These are phyloP conservation scores for Melinaea marsaeus DNA, from an alignment of 2,888 invertebrate species.

Conservation along the genomic window DNA sequence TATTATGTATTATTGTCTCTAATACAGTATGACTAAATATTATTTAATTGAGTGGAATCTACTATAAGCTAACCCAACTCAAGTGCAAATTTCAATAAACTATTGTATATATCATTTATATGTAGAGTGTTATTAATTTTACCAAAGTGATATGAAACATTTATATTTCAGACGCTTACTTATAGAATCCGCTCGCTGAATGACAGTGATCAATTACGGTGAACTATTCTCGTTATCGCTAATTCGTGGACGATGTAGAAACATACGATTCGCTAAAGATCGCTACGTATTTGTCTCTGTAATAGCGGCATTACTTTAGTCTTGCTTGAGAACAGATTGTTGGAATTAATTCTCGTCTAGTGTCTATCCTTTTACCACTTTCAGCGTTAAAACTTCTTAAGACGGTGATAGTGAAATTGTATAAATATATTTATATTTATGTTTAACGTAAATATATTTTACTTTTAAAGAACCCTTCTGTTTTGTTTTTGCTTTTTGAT, in stretches of 20 bases:
- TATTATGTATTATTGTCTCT: too few species aligned
- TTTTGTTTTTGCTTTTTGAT: too few species aligned
- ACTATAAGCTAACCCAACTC: too few species aligned
- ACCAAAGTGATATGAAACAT: too few species aligned
- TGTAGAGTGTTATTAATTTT: too few species aligned
- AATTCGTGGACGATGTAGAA: slow-evolving; percentile 48
- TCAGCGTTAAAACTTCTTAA: neutral
- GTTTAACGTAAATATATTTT: neutral
- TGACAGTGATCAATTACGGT: slow-evolving; percentile 34
- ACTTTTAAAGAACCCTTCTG: too few species aligned
- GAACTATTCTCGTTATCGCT: slow-evolving; percentile 45
- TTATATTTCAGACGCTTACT: too few species aligned
- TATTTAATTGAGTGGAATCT: too few species aligned
- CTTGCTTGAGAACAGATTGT: slow-evolving; percentile 25
- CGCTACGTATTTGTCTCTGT: slow-evolving; percentile 47
- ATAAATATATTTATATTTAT: neutral
- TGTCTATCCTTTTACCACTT: slow-evolving; percentile 6
- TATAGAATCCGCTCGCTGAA: slow-evolving; percentile 22
- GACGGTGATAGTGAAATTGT: neutral
- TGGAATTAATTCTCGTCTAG: slow-evolving; percentile 20
- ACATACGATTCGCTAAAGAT: slow-evolving; percentile 44
- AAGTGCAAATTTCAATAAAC: too few species aligned
- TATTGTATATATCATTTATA: too few species aligned
- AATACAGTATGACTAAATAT: too few species aligned
- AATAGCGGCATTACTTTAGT: slow-evolving; percentile 49